A percentile compares a stretch with the other conserved stretches of the same genome.
Conservation (phyloP, 2,113 vertebrate genomes). For the Verasper variegatus region DNA sequence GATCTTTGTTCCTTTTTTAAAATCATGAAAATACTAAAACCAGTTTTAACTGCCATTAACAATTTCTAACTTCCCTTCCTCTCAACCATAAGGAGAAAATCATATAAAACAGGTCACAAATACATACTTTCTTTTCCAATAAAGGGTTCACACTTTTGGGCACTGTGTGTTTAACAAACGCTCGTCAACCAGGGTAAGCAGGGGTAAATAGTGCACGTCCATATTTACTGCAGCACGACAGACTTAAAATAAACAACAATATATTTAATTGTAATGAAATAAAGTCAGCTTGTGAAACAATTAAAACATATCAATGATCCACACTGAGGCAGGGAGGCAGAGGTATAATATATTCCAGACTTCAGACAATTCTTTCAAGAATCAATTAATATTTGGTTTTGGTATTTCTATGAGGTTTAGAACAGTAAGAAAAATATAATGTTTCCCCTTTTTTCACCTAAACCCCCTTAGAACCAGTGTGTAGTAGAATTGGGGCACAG, state of each 20-base stretch:
- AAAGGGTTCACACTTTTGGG: background rate
- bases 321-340: background rate
- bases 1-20: too few species aligned
- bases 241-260: background rate
- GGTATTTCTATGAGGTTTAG: conserved; percentile 2
- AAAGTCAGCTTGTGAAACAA: background rate
- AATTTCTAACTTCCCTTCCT: background rate
- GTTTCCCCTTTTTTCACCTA: background rate
- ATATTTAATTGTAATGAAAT: background rate
- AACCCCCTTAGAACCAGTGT: conserved; percentile 32
- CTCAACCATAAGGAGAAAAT: too few species aligned
- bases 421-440: background rate
- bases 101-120: too few species aligned
- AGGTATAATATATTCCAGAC: background rate
- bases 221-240: background rate
- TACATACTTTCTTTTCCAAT: background rate
- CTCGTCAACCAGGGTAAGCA: background rate
- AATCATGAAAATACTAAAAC: too few species aligned
- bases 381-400: conserved; percentile 12
- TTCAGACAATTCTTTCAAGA: background rate
- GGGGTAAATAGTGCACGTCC: background rate
- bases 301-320: too few species aligned
- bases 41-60: too few species aligned
- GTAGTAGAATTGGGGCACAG: conserved; percentile 39
- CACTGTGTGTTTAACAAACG: background rate